Percentiles rank a stretch among this genome's conserved stretches.
phyloP scores from a whole-genome alignment of 2,888 invertebrate species.

The Sarcophaga variegata region DNA sequence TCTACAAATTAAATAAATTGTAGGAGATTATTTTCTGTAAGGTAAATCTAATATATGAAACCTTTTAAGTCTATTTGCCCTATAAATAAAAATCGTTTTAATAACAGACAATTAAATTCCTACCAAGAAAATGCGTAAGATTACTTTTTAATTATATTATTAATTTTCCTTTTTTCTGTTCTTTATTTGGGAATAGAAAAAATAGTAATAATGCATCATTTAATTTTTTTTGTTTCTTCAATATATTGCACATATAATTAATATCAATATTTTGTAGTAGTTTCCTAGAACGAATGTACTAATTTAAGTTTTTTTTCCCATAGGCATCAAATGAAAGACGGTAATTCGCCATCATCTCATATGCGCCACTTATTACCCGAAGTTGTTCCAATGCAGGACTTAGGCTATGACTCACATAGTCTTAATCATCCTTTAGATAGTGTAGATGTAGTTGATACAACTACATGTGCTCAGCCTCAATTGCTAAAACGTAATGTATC shows the following conservation, averaged over 20 bases:
- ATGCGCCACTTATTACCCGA: slow-evolving; percentile 81
- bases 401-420: slow-evolving; percentile 79
- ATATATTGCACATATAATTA: too few species aligned
- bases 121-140: slow-evolving; percentile 73
- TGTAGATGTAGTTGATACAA: slow-evolving; percentile 75
- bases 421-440: slow-evolving; percentile 73
- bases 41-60: too few species aligned
- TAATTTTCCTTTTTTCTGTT: slow-evolving; percentile 2
- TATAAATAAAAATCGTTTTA: not conserved
- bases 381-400: slow-evolving; percentile 81
- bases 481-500: slow-evolving; percentile 81
- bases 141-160: slow-evolving; percentile 43
- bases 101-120: slow-evolving; percentile 66
- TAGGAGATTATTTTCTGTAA: too few species aligned
- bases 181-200: too few species aligned
- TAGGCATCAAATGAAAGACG: slow-evolving; percentile 81
- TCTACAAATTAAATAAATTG: too few species aligned
- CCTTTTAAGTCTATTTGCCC: too few species aligned
- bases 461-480: slow-evolving; percentile 75
- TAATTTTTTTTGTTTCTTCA: too few species aligned
- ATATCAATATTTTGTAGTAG: not conserved
- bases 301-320: slow-evolving; percentile 5
- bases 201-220: too few species aligned
- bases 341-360: slow-evolving; percentile 80
- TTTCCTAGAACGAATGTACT: not conserved